Conservation (phyloP, 2,888 invertebrate species). For the Gymnosoma rotundatum region DNA sequence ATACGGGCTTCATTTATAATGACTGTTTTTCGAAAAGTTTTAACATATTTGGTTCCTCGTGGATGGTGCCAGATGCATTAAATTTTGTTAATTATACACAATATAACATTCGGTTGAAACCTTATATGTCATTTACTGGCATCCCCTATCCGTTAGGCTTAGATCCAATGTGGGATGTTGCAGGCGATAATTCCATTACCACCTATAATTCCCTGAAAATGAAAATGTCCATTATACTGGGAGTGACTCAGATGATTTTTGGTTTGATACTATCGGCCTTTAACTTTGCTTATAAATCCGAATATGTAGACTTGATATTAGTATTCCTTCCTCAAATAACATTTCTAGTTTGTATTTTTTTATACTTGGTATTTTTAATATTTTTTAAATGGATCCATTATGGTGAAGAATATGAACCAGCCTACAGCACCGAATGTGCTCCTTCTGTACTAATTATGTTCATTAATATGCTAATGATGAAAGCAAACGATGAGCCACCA, state of each 20-base stretch:
- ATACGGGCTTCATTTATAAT: slow-evolving; percentile 98
- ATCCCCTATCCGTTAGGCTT: slow-evolving; percentile 90
- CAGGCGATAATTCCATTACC: slow-evolving; percentile 92
- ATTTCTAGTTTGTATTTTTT: slow-evolving; percentile 92
- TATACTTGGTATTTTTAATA: slow-evolving; percentile 94
- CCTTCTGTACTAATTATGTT: slow-evolving; percentile 89
- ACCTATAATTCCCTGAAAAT: slow-evolving; percentile 97
- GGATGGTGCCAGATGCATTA: no score
- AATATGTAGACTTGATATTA: slow-evolving; percentile 86
- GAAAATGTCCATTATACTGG: slow-evolving; percentile 96
- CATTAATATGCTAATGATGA: slow-evolving; percentile 90
- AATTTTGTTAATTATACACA: no score
- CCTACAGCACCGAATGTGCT: slow-evolving; percentile 84
- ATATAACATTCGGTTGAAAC: no score
- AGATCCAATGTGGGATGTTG: slow-evolving; percentile 88
- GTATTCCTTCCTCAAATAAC: slow-evolving; percentile 95
- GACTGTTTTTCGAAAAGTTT: slow-evolving; percentile 96
- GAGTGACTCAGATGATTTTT: slow-evolving; percentile 96
- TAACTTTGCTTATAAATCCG: slow-evolving; percentile 88
- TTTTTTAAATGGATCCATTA: slow-evolving; percentile 94
- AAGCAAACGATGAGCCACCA: slow-evolving; percentile 78
- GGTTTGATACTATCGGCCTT: slow-evolving; percentile 91
- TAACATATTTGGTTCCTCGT: slow-evolving; percentile 95
- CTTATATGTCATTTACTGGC: no score
- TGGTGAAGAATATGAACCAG: slow-evolving; percentile 82